Percentiles rank a stretch among this genome's conserved stretches.
Conservation (phyloP, 64 coral and sea anemone species). For the Astreopora myriophthalma region DNA sequence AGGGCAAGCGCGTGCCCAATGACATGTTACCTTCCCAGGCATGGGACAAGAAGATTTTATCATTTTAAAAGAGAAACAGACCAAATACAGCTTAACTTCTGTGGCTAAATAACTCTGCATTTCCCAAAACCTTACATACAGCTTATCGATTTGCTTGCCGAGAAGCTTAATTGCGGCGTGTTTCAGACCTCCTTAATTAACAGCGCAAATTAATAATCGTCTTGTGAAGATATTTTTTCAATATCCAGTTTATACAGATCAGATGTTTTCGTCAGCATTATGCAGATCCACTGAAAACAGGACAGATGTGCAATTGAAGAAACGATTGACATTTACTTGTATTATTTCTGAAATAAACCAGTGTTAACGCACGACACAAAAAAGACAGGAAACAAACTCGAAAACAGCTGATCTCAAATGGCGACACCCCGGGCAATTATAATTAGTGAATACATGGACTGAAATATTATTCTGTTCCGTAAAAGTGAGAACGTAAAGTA, state of each 20-base stretch:
- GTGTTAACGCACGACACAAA: not conserved
- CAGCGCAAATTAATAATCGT: not conserved
- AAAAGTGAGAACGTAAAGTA: not conserved
- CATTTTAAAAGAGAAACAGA: not conserved
- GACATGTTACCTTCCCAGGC: not conserved
- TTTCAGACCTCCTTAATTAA: not conserved
- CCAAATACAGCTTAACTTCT: not conserved
- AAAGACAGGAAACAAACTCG: not conserved
- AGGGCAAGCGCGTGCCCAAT: not conserved
- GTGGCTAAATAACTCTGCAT: not conserved
- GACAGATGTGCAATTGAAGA: not conserved
- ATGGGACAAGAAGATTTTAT: not conserved
- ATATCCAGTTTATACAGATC: no score
- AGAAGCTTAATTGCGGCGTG: not conserved
- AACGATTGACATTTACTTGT: not conserved
- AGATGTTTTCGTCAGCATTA: not conserved
- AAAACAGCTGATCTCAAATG: not conserved
- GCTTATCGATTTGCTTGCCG: not conserved
- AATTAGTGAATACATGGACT: no score
- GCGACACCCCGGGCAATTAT: not conserved
- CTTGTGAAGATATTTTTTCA: not conserved
- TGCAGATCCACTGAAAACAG: not conserved
- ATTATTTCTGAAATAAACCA: not conserved
- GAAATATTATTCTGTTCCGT: not conserved
- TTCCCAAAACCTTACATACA: not conserved